These are phyloP conservation scores for Martes martes DNA, from an alignment of 2,113 vertebrate genomes.

Conservation along the genomic window DNA sequence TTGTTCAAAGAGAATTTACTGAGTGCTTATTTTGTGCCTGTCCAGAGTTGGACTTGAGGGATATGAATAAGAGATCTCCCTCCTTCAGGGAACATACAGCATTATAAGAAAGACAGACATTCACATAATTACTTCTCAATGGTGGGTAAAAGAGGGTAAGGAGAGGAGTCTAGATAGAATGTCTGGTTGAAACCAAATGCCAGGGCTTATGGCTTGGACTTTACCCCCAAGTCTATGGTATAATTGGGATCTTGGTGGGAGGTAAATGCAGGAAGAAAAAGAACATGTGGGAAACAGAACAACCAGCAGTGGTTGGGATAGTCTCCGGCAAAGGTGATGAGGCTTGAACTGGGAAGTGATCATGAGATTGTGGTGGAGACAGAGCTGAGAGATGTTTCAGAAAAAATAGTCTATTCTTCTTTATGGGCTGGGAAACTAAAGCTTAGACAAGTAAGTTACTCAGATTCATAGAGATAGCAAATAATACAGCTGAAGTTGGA, in stretches of 20 bases:
- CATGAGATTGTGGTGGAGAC: not conserved
- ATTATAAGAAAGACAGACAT: not conserved
- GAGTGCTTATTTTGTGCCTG: not conserved
- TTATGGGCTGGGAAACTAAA: not conserved
- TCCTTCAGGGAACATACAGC: not conserved
- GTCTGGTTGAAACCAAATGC: not conserved
- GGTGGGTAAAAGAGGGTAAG: not conserved
- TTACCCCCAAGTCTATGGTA: not conserved
- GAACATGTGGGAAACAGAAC: not conserved
- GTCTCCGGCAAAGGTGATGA: not conserved
- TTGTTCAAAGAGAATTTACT: not conserved
- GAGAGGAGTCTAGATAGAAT: not conserved
- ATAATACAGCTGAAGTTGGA: not conserved
- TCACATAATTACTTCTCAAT: not conserved
- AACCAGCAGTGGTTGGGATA: not conserved
- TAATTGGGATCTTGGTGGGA: not conserved
- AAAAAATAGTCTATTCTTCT: not conserved
- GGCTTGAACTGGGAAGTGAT: not conserved
- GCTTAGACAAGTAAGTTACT: not conserved
- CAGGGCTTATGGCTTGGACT: not conserved
- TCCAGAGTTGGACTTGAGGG: not conserved
- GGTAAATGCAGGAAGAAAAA: not conserved
- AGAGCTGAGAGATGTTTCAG: not conserved
- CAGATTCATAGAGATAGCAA: not conserved
- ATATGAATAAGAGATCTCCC: not conserved